Evolutionary conservation across 2,797 vertebrate species (phyloP), one percentile per base, ranked within the genome.

Genomic region (Molossus alvarezi): DNA sequence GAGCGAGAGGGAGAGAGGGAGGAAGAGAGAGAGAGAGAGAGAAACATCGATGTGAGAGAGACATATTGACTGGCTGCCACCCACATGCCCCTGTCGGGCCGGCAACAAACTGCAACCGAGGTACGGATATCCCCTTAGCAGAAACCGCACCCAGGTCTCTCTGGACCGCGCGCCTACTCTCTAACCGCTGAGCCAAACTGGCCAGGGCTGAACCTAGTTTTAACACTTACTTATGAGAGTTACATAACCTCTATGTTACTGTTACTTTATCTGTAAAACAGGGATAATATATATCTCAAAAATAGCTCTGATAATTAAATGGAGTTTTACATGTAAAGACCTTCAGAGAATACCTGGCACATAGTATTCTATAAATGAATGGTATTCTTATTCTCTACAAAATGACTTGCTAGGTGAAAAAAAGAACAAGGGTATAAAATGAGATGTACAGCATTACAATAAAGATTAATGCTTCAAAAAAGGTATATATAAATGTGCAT

Each of bases 301-400:
- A 12, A 73, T 9, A 72, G 18, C 64, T 81, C 77, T 17, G 25
- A 76, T 29, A 83, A 89, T 51, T 91, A 60, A 84, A 81, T 57
- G 6, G 37, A 51, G 15, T 53, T 65, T 80, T 80, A 55, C 12
- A 96, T 75, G 60, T 73, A 76, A 91, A 76, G 18, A 81, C 21
- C 69, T 91, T 91, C 58, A 84, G 67, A 88, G 48, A 82, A 6
- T 90, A 13, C 15, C 29, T 88, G 21, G 9, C 20, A 90, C 79
- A 90, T n/a, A 85, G 12, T 71, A 65, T 1, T 90, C 71, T 88
- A 71, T 77, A 96, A 77, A 90, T 64, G 95, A 73, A 88, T 71
- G 29, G 64, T 82, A n/a, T 27, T 64, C 75, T 53, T 82, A 91
- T 57, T 90, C 14, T 90, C 60, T 73, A 92, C 37, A 88, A 85